Conservation (phyloP, 1,140 invertebrate genomes). For the Ceratosolen solmsi region DNA sequence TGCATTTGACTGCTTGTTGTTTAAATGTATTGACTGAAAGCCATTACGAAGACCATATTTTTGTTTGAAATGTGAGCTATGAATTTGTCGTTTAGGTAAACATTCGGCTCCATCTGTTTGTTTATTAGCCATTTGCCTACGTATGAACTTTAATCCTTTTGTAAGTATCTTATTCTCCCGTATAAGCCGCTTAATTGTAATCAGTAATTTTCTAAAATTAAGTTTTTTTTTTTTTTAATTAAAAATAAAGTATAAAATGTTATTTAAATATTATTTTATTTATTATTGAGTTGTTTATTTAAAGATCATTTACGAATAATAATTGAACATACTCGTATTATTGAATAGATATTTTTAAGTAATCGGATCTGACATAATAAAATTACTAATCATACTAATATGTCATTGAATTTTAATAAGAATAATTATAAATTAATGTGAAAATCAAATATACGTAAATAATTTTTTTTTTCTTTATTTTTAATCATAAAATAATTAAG, state of each 20-base stretch:
- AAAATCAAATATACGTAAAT: too few species aligned
- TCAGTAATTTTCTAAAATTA: conserved; percentile 22
- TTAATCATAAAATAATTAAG: too few species aligned
- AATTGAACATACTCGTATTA: background rate
- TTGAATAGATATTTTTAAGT: background rate
- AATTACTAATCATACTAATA: background rate
- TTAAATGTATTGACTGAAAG: background rate
- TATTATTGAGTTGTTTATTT: background rate
- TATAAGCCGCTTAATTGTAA: conserved; percentile 51
- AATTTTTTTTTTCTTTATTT: too few species aligned
- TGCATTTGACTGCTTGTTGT: conserved; percentile 5
- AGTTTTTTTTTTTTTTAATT: background rate
- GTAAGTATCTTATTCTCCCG: conserved; percentile 54
- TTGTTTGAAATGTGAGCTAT: background rate
- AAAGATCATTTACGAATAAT: background rate
- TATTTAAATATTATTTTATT: background rate
- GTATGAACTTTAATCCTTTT: conserved; percentile 57
- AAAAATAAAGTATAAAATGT: background rate
- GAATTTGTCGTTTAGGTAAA: background rate
- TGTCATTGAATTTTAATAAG: too few species aligned
- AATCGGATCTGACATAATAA: background rate
- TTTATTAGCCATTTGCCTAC: conserved; percentile 47
- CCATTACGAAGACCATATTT: background rate
- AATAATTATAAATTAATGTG: too few species aligned
- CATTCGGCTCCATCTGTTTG: conserved; percentile 17